Base-by-base conservation (phyloP, 1,140 invertebrate genomes). In the Dinoponera quadriceps region DNA sequence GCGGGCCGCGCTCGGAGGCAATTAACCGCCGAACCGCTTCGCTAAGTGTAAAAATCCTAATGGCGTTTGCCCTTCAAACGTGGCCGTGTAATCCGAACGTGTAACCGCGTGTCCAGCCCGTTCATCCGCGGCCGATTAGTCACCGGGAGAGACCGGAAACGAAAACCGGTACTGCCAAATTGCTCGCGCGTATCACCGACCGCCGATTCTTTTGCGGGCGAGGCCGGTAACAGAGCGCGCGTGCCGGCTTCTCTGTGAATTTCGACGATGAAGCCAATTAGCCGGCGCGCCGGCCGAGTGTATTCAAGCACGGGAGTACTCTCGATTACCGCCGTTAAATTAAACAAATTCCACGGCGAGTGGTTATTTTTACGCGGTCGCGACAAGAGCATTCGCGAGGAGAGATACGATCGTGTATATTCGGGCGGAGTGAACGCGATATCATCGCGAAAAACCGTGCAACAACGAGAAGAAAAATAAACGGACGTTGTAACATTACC, bases 241-340 rank as follows among this genome's bases (percentile, higher is more conserved):
- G 63, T 48, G 75, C 59, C 51, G 25, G 65, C 33, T 69, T 57
- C 51, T 69, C 63, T 69, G 75, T 80, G 63, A 80, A 80, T 80
- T 80, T 80, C 75, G 33, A 69, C 75, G 75, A 80, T 80, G 63
- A 69, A 80, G 75, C 65, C 65, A 80, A 80, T 80, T 80, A 80
- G 33, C 54, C 65, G 48, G 9, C 75, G 75, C 51, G 65, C 38
- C 48, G 33, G 9, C 51, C 22, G 75, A 80, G 65, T 69, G 63
- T 80, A 80, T 80, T 80, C 75, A 80, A 80, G 75, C 65, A 69
- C 27, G 51, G 69, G 63, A 80, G 51, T 44, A 69, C 65, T 80
- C 75, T 80, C 63, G 75, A 80, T 80, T 80, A 80, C 51, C 65
- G 9, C 75, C 51, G 51, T 80, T 69, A 80, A 80, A 80, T 80